A percentile compares a stretch with the other conserved stretches of the same genome.
These are phyloP conservation scores for Procavia capensis DNA, from an alignment of 2,113 vertebrate genomes.

Conservation along the genomic window DNA sequence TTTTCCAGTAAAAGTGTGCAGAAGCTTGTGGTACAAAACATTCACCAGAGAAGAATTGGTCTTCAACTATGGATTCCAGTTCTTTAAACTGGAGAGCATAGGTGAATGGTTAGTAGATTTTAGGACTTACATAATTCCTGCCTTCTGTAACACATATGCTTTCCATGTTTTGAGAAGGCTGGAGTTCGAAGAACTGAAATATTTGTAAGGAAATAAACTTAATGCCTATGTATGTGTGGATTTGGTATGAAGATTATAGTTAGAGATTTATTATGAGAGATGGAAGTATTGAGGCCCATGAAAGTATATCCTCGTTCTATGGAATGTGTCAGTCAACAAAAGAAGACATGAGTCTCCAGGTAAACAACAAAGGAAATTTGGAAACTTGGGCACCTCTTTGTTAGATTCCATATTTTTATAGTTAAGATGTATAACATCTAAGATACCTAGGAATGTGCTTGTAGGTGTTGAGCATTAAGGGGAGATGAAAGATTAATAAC, in stretches of 20 bases:
- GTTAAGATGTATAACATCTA: neutral
- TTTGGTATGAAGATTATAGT: neutral
- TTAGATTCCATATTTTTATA: neutral
- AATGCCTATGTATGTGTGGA: rapidly evolving
- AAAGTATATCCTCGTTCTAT: neutral
- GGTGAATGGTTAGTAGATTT: neutral
- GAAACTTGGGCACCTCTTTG: neutral
- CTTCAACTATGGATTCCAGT: neutral
- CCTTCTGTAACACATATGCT: neutral
- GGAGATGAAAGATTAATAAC: neutral
- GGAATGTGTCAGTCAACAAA: neutral
- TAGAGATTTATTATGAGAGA: neutral
- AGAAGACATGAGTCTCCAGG: neutral
- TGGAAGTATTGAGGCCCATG: neutral
- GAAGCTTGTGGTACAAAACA: neutral
- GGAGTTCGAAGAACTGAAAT: neutral
- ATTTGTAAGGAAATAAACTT: neutral
- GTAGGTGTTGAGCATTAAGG: neutral
- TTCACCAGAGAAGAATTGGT: neutral
- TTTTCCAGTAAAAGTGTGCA: neutral
- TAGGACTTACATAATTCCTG: neutral
- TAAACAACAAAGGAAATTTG: neutral
- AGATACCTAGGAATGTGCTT: neutral
- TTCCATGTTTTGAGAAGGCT: neutral
- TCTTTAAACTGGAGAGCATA: neutral